phyloP scores from a whole-genome alignment of 2,797 vertebrate genomes.

The Acrossocheilus wenchowensis region DNA sequence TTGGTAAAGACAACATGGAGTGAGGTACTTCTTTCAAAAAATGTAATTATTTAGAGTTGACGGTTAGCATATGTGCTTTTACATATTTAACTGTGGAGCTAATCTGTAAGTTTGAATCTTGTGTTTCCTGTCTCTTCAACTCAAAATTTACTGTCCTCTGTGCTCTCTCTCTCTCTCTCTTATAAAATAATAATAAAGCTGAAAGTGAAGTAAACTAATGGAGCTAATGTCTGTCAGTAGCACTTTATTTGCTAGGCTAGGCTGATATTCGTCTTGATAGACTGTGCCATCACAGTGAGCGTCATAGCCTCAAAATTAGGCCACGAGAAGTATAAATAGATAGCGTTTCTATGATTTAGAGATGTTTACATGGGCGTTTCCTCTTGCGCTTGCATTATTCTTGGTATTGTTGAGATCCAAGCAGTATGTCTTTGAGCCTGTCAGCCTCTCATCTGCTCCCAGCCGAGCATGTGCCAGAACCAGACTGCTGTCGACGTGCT shows the following conservation, averaged over 20 bases:
- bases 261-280: slow-evolving; percentile 2
- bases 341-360: slow-evolving; percentile 39
- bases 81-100: neutral
- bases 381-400: slow-evolving; percentile 30
- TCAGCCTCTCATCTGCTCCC: slow-evolving; percentile 56
- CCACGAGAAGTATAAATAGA: slow-evolving; percentile 37
- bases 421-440: slow-evolving; percentile 40
- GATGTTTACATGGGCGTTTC: slow-evolving; percentile 32
- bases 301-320: slow-evolving; percentile 33
- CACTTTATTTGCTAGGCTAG: neutral
- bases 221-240: neutral
- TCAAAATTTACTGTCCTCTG: neutral
- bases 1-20: neutral
- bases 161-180: neutral
- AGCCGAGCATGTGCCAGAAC: slow-evolving; percentile 43
- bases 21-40: neutral
- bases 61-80: neutral
- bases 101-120: neutral
- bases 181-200: slow-evolving; percentile 5
- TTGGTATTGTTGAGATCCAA: slow-evolving; percentile 49
- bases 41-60: neutral
- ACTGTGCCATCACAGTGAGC: neutral
- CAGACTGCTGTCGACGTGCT: slow-evolving; percentile 45
- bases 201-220: slow-evolving; percentile 16
- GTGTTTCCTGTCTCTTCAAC: neutral